Base-by-base conservation (phyloP, 2,113 vertebrate genomes). In the Bungarus multicinctus region DNA sequence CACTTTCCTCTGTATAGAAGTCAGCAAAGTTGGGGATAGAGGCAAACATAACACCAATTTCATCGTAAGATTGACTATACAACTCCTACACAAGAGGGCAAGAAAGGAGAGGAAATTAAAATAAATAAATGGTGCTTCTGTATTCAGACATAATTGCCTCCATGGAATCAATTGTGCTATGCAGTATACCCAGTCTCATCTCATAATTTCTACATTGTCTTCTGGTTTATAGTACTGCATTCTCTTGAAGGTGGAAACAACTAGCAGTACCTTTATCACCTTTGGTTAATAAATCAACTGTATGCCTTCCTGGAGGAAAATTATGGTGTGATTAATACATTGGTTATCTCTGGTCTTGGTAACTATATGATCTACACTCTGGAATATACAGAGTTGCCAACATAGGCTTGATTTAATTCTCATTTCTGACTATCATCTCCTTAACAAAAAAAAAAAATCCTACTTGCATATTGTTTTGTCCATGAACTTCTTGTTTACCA, bases 31-130 rank as follows among this genome's bases (percentile, higher is more conserved):
- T 99, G 88, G 99, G 99, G 91, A 99, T 98, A 0, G 99, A 99
- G n/a, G 99, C 99, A 1, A 99, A 99, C 99, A 99, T 99, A 90
- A 99, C 99, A 0, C 99, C 99, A 0, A 99, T 99, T 96, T 99
- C 99, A 3, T 99, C 98, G 0, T 99, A 99, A 0, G 99, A 98
- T 90, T 99, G 99, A 96, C 99, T 99, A 96, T 99, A 99, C 87
- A 99, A 95, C 96, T 99, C 99, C 99, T 99, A 94, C n/a, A 30
- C 2, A 39, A n/a, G 11, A 58, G 22, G 22, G 52, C 12, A 57
- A 1, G 0, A 14, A n/a, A 0, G 27, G 25, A 20, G 27, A 18
- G 25, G 27, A 18, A 58, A 89, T 34, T 25, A 20, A 89, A 22
- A 45, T 57, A 45, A 2, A 55, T 23, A 27, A 3, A 22, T 23